A percentile compares a stretch with the other conserved stretches of the same genome.
Evolutionary conservation across 1,140 invertebrate genomes (phyloP).

Genomic region (Euwallacea similis): DNA sequence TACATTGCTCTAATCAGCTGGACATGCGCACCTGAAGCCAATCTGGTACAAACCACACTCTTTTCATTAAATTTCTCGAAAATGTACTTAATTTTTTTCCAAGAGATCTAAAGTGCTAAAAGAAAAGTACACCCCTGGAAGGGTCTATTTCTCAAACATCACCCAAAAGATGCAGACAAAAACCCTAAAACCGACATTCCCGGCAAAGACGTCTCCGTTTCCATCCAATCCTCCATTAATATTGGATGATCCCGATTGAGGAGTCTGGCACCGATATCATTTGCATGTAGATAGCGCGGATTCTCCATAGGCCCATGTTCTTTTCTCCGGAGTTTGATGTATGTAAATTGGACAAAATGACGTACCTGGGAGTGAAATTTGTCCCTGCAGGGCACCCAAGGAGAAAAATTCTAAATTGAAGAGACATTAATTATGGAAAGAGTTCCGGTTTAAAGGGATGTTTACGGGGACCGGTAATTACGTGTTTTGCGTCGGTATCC

Average conservation of each 20-base stretch:
- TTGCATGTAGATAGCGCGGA: slow-evolving; percentile 38
- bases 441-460: neutral
- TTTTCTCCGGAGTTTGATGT: slow-evolving; percentile 17
- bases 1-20: no score
- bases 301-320: slow-evolving; percentile 17
- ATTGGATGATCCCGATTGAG: slow-evolving; percentile 38
- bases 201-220: neutral
- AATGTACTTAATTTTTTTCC: no score
- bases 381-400: neutral
- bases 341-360: slow-evolving; percentile 15
- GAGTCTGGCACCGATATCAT: slow-evolving; percentile 33
- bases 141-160: no score
- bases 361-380: neutral
- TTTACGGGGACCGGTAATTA: neutral
- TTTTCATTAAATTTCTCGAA: no score
- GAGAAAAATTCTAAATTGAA: neutral
- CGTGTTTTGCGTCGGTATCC: neutral
- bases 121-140: no score
- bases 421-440: slow-evolving; percentile 1
- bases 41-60: no score
- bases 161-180: no score
- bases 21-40: no score
- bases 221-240: slow-evolving; percentile 29
- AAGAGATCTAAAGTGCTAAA: no score
- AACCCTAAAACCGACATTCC: neutral